Base-by-base conservation (phyloP, 2,888 invertebrate species). In the Sphecodes monilicornis region DNA sequence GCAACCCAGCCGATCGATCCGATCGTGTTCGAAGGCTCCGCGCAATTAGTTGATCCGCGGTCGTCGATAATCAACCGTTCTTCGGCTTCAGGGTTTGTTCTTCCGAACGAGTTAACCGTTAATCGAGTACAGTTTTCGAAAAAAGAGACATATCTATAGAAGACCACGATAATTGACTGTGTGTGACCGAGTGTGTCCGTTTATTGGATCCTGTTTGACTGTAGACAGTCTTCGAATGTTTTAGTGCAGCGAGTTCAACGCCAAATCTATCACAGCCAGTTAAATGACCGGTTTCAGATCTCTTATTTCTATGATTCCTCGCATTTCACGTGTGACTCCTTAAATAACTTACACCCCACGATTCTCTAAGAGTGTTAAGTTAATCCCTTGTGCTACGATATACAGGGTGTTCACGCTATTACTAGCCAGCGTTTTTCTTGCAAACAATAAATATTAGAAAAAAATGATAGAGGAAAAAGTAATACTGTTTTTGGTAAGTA, bases 1-100 rank as follows among this genome's bases (percentile, higher is more conserved):
- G 71, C 29, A 26, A 1, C 26, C 57, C 13, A 6, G 3, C n/a
- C 13, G 29, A 77, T 72, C 43, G 26, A 43, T 64, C 18, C 10
- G 39, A 64, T 46, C 16, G 41, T n/a, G 46, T 66, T 22, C 22
- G 39, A 26, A 50, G 29, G 46, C 18, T 26, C 70, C n/a, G 72
- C 6, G 78, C 39, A 68, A 3, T 43, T 26, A n/a, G 46, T 76
- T 39, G 46, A 76, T 66, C 36, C 43, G 43, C 32, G 43, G 68
- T 22, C 39, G 29, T 70, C 43, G 41, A 26, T 43, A 26, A 29
- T 29, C 57, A 26, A 57, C 57, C 13, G 57, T 57, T 57, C 57
- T 16, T 57, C 26, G 57, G 26, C 18, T 10, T 32, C 22, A 3
- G 10, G 18, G 64, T 32, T 66, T 16, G 16, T 32, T 32, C 18